Base-by-base conservation (phyloP, 1,140 invertebrate genomes). In the Panagrolaimus sp. region DNA sequence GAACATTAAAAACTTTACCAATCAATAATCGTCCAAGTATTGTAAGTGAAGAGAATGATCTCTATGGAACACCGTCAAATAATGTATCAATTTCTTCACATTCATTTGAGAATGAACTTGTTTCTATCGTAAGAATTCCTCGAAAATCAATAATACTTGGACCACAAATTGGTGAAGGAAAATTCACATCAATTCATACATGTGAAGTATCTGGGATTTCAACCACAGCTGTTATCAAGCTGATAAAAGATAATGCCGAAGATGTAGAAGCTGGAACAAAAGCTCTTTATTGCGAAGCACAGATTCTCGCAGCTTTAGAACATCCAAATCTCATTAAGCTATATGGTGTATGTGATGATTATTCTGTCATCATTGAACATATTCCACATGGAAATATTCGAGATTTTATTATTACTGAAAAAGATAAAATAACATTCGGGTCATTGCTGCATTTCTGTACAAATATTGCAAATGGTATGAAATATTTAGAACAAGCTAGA, bases 271-370 rank as follows among this genome's bases (percentile, higher is more conserved):
- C 53, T 14, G 61, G 63, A 11, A 51, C 67, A 65, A 27, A 74
- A n/a, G 72, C 72, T 3, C 16, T 73, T 1, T 16, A 63, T 2
- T 27, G 42, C n/a, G 72, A 73, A 70, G 46, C 61, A 0, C 25
- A 69, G 31, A 43, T 64, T 47, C 44, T 65, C 16, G n/a, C 38
- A 14, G 23, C 23, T 9, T 20, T 73, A 9, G 53, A 75, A 25
- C 64, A 73, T 63, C 48, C 46, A 9, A 44, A 67, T 20, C 31
- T 47, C 38, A 14, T 61, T 8, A 16, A 61, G 7, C 44, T 45
- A 9, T 74, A 57, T 38, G 72, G 72, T 20, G 44, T 73, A 31
- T 75, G 72, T 20, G 72, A 75, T 9, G 72, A 73, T 63, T 64
- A 43, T n/a, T 38, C 64, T n/a, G n/a, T 73, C 13, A n/a, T 73